phyloP scores from a whole-genome alignment of 2,113 vertebrate genomes.

The Pampusana beccarii region DNA sequence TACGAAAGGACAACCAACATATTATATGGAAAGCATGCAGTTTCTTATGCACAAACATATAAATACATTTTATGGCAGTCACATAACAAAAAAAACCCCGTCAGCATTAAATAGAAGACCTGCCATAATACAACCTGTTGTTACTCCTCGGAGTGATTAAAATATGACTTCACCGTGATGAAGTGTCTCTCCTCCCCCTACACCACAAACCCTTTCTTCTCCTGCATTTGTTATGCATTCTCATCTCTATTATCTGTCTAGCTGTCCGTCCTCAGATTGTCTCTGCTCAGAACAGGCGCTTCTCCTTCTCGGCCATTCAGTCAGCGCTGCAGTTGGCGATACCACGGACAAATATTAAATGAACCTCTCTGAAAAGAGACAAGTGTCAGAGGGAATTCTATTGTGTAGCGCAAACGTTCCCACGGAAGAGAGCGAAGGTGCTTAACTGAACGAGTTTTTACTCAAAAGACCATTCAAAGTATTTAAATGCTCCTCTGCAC shows the following conservation, averaged over 20 bases:
- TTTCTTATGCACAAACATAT: constrained; percentile 64
- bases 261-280: constrained; percentile 21
- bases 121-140: constrained; percentile 56
- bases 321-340: constrained; percentile 46
- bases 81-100: background rate
- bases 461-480: constrained; percentile 39
- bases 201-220: constrained; percentile 33
- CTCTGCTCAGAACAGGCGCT: constrained; percentile 44
- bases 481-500: background rate
- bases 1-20: constrained; percentile 12
- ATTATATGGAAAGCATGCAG: constrained; percentile 26
- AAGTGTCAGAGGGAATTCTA: constrained; percentile 32
- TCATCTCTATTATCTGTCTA: constrained; percentile 39
- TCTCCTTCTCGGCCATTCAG: constrained; percentile 54
- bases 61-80: constrained; percentile 65
- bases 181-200: constrained; percentile 39
- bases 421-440: constrained; percentile 7
- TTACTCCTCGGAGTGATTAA: constrained; percentile 60
- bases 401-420: constrained; percentile 37
- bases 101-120: constrained; percentile 60
- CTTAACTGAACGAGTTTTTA: constrained; percentile 21
- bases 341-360: constrained; percentile 45
- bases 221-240: constrained; percentile 36
- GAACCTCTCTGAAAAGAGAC: constrained; percentile 54
- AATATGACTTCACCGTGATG: constrained; percentile 20